phyloP scores from a whole-genome alignment of 2,113 vertebrate genomes.

The Neolamprologus sp. region DNA sequence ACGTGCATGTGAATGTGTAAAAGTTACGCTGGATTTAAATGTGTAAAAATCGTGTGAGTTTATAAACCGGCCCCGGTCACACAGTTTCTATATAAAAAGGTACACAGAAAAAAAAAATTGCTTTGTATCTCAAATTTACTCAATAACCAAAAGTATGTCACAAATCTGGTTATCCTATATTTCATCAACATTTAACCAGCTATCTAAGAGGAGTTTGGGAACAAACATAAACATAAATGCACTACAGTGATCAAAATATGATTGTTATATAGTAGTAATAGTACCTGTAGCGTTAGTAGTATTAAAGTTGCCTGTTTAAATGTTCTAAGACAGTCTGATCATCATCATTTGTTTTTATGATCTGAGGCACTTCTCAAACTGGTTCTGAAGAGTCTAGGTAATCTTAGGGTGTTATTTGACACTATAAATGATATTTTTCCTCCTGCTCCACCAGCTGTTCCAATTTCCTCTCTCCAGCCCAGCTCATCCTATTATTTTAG shows the following conservation, averaged over 20 bases:
- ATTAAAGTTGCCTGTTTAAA: not conserved
- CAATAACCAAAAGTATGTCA: not conserved
- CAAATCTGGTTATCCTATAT: not conserved
- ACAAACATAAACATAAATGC: not conserved
- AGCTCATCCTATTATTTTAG: not conserved
- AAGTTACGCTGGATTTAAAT: not conserved
- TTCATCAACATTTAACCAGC: not conserved
- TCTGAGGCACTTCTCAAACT: not conserved
- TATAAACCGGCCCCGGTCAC: not conserved
- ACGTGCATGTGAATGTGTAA: not conserved
- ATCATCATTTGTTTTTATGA: not conserved
- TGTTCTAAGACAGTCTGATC: not conserved
- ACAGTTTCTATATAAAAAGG: not conserved
- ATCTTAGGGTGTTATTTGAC: not conserved
- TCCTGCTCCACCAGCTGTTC: not conserved
- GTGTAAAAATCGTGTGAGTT: not conserved
- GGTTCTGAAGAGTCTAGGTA: not conserved
- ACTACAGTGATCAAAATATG: not conserved
- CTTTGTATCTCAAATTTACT: not conserved
- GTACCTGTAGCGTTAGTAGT: not conserved
- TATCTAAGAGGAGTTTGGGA: not conserved
- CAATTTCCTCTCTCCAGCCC: not conserved
- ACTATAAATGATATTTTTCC: not conserved
- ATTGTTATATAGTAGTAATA: not conserved
- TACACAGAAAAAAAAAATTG: not conserved